Evolutionary conservation across 2,797 vertebrate species (phyloP), one percentile per base, ranked within the genome.

Genomic region (Kryptolebias ocellatus): DNA sequence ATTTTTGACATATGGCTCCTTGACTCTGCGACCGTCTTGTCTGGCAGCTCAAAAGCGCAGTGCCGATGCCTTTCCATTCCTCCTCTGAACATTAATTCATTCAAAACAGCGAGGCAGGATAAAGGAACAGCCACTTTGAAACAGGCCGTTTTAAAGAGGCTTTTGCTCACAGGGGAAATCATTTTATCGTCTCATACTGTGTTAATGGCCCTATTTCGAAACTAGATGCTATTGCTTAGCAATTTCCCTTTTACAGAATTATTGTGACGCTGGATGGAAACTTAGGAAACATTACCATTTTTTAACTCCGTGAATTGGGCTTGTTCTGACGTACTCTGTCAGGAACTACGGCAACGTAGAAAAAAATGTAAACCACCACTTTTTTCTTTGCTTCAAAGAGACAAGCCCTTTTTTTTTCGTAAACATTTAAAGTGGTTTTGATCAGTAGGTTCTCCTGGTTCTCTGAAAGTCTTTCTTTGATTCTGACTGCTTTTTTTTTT

Each of bases 81-180:
- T 49, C 34, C 24, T 53, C 50, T 49, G 45, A 39, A 49, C 31
- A 49, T 55, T 39, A 56, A 56, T 64, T 45, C 37, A n/a, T 45
- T 12, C 24, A 53, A 29, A 64, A 55, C 52, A 54, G 24, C 17
- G 17, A 54, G 28, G 53, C 50, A 53, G 37, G 53, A 53, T 64
- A n/a, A 53, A 64, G 45, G 46, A 45, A 63, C 52, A 64, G 61
- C 17, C 39, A 29, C 39, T 42, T 64, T 53, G 31, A 34, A 64
- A 62, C 47, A 45, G 39, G 17, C 37, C 45, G 27, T 52, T 42
- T 63, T 60, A 20, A 60, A 60, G 58, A 60, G 47, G 31, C 60
- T 61, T 51, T 39, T 37, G 61, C 61, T 53, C 49, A 37, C 16
- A 53, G 51, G 34, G 60, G 61, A 64, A 64, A 29, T 52, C 61